Evolutionary conservation across 2,888 invertebrate species (phyloP), one percentile per base, ranked within the genome.

Genomic region (Elaeidobius kamerunicus): DNA sequence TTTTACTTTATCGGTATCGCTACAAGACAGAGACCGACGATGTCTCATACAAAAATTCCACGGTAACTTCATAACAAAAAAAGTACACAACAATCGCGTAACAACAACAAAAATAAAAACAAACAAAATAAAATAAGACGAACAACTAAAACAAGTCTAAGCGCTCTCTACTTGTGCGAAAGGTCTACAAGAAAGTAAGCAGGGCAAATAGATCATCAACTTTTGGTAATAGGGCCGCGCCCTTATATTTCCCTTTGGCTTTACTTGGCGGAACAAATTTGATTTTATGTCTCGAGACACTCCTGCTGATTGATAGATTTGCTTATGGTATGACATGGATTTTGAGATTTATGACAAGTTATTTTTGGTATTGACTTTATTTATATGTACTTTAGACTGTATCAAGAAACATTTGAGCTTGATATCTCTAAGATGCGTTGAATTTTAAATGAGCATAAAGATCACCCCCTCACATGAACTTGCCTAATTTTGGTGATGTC

Each of bases 81-180:
- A n/a, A n/a, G n/a, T n/a, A n/a, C n/a, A n/a, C 66, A 67, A 67
- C 47, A 61, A 63, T 39, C 67, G 42, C 57, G 67, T 68, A 67
- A 69, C 68, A 30, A 28, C 9, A 17, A 35, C 15, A 38, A 15
- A 32, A 51, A 51, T 27, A 20, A 44, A 46, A 46, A 20, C 19
- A 40, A n/a, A n/a, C 20, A 28, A 11, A 46, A 40, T 38, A 34
- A 36, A 45, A 9, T 16, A 14, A 45, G 17, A 36, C 17, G 4
- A 23, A 23, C 19, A 15, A 41, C 2, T 14, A 30, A 16, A 34
- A 27, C 14, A 18, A 23, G 30, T 12, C 14, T 9, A 32, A n/a
- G 35, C 38, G 16, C 19, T 23, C 19, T 47, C 47, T 39, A 47
- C 28, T 23, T 47, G 17, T 30, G 15, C 34, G 38, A 23, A 44